Evolutionary conservation across 2,113 vertebrate genomes (phyloP).

Genomic region (Gymnorhina tibicen): DNA sequence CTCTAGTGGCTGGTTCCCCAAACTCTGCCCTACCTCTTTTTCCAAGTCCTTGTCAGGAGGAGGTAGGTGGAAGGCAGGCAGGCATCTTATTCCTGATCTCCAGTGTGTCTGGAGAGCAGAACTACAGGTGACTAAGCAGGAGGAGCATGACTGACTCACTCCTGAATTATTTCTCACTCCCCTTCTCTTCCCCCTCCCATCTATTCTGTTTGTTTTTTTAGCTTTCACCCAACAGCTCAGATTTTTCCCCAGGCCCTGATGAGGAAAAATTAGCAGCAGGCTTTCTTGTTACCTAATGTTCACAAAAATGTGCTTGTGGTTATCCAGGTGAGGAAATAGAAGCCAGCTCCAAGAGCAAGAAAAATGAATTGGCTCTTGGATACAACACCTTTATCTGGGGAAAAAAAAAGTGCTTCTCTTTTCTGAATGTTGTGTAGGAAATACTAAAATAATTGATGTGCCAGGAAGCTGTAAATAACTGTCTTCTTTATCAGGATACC

Average conservation of each 20-base stretch:
- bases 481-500: neutral
- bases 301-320: slow-evolving; percentile 30
- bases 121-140: slow-evolving; percentile 74
- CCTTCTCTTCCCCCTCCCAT: slow-evolving; percentile 10
- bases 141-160: slow-evolving; percentile 69
- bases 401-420: neutral
- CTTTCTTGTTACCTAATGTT: neutral
- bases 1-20: neutral
- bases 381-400: neutral
- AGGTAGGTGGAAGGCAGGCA: slow-evolving; percentile 15
- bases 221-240: slow-evolving; percentile 23
- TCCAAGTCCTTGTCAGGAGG: neutral
- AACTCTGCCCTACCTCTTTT: neutral
- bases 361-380: neutral
- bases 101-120: slow-evolving; percentile 30
- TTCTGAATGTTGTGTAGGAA: neutral
- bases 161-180: slow-evolving; percentile 50
- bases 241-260: slow-evolving; percentile 3
- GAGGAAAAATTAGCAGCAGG: neutral
- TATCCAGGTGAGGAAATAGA: slow-evolving; percentile 19
- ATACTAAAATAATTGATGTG: neutral
- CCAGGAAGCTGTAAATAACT: slow-evolving; percentile 1
- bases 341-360: neutral
- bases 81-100: slow-evolving; percentile 26
- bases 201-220: slow-evolving; percentile 45